These are phyloP conservation scores for Ectropis grisescens DNA, from an alignment of 1,140 invertebrate species.

Conservation along the genomic window DNA sequence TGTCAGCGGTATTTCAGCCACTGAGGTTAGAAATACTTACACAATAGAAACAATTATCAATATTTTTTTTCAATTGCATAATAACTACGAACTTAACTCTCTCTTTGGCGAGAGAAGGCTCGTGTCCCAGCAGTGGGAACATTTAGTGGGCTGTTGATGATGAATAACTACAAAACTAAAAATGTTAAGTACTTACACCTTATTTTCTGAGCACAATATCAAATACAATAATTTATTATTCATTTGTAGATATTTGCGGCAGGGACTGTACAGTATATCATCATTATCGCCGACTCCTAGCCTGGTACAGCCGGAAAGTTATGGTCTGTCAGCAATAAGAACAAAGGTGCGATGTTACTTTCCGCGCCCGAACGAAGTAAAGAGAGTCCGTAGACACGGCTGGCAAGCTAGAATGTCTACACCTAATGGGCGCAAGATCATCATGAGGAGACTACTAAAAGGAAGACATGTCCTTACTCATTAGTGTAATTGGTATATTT, in stretches of 20 bases:
- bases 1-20: slow-evolving; percentile 37
- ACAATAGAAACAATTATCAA: too few relatives aligned
- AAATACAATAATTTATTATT: too few relatives aligned
- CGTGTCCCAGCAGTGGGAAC: too few relatives aligned
- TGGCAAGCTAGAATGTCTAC: slow-evolving; percentile 79
- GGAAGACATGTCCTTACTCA: slow-evolving; percentile 79
- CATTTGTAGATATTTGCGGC: slow-evolving; percentile 27
- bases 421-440: slow-evolving; percentile 72
- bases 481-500: slow-evolving; percentile 40
- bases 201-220: too few relatives aligned
- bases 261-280: slow-evolving; percentile 21
- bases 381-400: slow-evolving; percentile 78
- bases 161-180: too few relatives aligned
- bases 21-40: too few relatives aligned
- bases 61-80: too few relatives aligned
- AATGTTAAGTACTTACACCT: too few relatives aligned
- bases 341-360: slow-evolving; percentile 76
- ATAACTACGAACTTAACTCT: background rate
- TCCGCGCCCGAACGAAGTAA: slow-evolving; percentile 79
- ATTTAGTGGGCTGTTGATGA: too few relatives aligned
- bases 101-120: too few relatives aligned
- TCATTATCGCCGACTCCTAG: slow-evolving; percentile 11
- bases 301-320: slow-evolving; percentile 36
- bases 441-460: slow-evolving; percentile 83
- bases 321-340: slow-evolving; percentile 35